Base-by-base conservation (phyloP, 1,140 invertebrate genomes). In the Papilio glaucus region DNA sequence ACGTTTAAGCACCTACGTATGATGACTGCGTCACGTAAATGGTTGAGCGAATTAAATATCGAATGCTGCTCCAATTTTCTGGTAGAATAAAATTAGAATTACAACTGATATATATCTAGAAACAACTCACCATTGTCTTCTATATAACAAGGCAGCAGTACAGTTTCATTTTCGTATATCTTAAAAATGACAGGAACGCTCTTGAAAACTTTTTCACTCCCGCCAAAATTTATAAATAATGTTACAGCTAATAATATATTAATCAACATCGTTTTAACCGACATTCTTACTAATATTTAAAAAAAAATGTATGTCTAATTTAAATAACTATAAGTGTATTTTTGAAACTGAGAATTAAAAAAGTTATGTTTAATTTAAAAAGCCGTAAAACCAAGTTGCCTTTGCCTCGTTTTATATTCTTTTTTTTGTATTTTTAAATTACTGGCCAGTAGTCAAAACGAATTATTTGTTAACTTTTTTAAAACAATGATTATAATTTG, bases 111-210 rank as follows among this genome's bases (percentile, higher is more conserved):
- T n/a, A n/a, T n/a, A n/a, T n/a, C n/a, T n/a, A n/a, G n/a, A n/a
- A n/a, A n/a, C n/a, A n/a, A 76, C 78, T 80, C 76, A 93, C 91
- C 92, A 67, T 83, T 76, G 24, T 87, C 78, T 57, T 89, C 80
- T 13, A 88, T 74, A 63, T 96, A 95, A 85, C 96, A 97, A 0
- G 97, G 96, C 67, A 97, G 82, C 24, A 96, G 78, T 1, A 97
- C 96, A 0, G 95, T 96, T 71, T 96, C 95, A 84, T 96, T 96
- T 86, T 96, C 95, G 68, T 94, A 95, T 6, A 94, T 95, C 85
- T 96, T 96, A 9, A 97, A 95, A n/a, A 94, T 96, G 1, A 96
- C 96, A 0, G 96, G 95, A 13, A 94, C 91, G 89, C 95, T 95
- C 77, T 94, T 93, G 80, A 90, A 90, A 24, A 85, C 82, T 67